These are phyloP conservation scores for Rhinogobio ventralis DNA, from an alignment of 2,797 vertebrate species.

Conservation along the genomic window DNA sequence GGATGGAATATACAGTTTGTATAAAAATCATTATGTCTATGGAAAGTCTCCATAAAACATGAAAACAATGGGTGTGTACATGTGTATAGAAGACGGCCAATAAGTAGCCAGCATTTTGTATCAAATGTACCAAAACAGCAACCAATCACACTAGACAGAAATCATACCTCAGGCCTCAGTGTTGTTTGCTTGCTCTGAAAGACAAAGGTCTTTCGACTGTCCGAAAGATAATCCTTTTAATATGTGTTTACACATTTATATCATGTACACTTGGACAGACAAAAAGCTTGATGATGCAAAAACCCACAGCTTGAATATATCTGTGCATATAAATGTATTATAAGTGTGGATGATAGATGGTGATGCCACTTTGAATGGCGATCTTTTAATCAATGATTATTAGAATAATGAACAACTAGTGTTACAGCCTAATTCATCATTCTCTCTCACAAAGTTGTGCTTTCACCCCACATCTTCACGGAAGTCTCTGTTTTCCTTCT, in stretches of 20 bases:
- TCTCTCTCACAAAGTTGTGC: slow-evolving; percentile 23
- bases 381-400: slow-evolving; percentile 9
- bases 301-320: background rate
- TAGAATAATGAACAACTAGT: background rate
- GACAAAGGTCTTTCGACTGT: background rate
- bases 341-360: background rate
- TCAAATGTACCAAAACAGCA: too few relatives aligned
- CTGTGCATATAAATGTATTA: background rate
- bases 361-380: background rate
- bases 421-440: background rate
- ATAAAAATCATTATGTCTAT: too few relatives aligned
- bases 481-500: slow-evolving; percentile 25
- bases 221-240: background rate
- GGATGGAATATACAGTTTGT: too few relatives aligned
- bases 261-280: background rate
- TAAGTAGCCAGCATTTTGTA: too few relatives aligned
- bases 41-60: too few relatives aligned
- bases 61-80: too few relatives aligned
- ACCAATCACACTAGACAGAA: background rate
- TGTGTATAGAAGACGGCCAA: too few relatives aligned
- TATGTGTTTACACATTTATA: background rate
- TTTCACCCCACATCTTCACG: background rate
- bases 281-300: background rate
- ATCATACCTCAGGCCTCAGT: background rate
- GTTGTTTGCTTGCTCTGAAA: background rate